Evolutionary conservation across 2,888 invertebrate genomes (phyloP).

Genomic region (Octonoba sinensis): DNA sequence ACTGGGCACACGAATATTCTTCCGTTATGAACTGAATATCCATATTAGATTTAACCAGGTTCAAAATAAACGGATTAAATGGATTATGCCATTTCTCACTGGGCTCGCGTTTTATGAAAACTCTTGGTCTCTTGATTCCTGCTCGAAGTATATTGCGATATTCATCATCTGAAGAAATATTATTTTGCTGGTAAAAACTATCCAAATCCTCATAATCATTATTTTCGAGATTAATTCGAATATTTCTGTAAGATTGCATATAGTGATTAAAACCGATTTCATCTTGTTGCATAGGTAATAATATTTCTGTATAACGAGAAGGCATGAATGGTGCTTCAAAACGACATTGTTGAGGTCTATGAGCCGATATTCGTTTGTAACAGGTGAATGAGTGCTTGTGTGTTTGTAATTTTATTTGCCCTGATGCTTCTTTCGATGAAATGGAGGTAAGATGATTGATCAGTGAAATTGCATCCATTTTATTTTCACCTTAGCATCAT

Average conservation of each 20-base stretch:
- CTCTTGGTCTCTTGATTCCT: neutral
- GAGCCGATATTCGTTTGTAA: too few species aligned
- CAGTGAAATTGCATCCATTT: too few species aligned
- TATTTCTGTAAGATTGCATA: neutral
- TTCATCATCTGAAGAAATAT: neutral
- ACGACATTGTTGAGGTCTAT: too few species aligned
- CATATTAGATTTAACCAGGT: neutral
- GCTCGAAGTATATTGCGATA: neutral
- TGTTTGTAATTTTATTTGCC: too few species aligned
- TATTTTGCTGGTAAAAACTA: neutral
- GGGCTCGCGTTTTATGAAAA: neutral
- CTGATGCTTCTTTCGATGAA: too few species aligned
- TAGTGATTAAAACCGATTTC: neutral
- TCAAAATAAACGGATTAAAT: neutral
- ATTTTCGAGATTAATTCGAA: neutral
- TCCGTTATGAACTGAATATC: neutral
- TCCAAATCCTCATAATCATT: neutral
- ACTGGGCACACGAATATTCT: too few species aligned
- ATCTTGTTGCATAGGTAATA: neutral
- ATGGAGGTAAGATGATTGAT: too few species aligned
- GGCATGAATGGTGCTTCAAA: neutral
- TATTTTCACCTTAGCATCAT: too few species aligned
- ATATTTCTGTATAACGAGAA: neutral
- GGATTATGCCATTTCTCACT: neutral
- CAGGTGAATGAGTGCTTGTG: too few species aligned